These are phyloP conservation scores for Larimichthys polyactis DNA, from an alignment of 2,113 vertebrate genomes.

Conservation along the genomic window DNA sequence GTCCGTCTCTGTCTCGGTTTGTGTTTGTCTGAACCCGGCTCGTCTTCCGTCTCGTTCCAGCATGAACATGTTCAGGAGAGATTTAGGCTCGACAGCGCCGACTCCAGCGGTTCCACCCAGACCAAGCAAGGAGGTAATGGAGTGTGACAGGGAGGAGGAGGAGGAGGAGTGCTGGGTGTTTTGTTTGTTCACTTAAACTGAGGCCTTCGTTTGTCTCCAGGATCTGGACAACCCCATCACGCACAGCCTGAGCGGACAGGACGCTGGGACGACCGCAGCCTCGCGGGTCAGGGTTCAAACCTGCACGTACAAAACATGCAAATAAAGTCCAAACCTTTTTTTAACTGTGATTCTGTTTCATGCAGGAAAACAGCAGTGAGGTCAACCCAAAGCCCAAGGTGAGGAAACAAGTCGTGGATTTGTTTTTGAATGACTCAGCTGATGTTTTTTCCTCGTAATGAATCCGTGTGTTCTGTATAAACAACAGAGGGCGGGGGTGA, in stretches of 20 bases:
- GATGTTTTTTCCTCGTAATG: neutral
- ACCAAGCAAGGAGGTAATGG: conserved; percentile 54
- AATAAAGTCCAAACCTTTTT: neutral
- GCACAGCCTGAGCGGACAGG: conserved; percentile 15
- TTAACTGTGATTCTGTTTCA: neutral
- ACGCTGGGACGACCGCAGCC: neutral
- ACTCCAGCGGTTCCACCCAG: conserved; percentile 48
- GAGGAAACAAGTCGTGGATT: neutral
- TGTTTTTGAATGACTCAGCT: too few relatives aligned
- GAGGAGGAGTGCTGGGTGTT: neutral
- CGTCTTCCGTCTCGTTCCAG: conserved; percentile 24
- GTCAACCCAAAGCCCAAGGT: conserved; percentile 21
- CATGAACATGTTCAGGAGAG: conserved; percentile 67
- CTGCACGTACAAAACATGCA: too few relatives aligned
- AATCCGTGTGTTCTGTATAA: conserved; percentile 14
- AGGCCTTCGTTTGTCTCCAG: conserved; percentile 9
- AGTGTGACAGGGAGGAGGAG: neutral
- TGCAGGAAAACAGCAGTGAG: conserved; percentile 10
- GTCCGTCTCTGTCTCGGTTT: neutral
- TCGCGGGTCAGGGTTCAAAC: conserved; percentile 45
- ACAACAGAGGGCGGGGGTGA: conserved; percentile 60
- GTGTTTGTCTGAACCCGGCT: accelerated
- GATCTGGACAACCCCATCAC: conserved; percentile 49
- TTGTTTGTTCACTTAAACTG: neutral
- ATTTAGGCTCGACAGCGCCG: conserved; percentile 28